A percentile compares a stretch with the other conserved stretches of the same genome.
Conservation (phyloP, 2,888 invertebrate species). For the Standfussiana lucernea region DNA sequence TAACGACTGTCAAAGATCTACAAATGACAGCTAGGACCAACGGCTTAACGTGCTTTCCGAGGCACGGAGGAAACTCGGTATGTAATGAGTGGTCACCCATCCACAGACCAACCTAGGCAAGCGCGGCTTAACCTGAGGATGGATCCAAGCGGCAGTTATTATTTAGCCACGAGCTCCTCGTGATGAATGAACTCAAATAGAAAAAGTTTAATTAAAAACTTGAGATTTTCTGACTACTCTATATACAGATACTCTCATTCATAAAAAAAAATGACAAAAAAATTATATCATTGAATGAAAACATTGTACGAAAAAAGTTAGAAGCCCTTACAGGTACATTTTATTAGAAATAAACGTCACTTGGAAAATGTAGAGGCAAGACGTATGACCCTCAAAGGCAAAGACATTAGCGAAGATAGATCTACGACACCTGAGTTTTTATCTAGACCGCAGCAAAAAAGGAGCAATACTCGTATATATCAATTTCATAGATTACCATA, state of each 20-base stretch:
- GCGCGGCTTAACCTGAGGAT: too few relatives aligned
- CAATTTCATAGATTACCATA: slow-evolving; percentile 60
- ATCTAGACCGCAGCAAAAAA: slow-evolving; percentile 52
- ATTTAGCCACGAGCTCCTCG: too few relatives aligned
- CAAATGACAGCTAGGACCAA: too few relatives aligned
- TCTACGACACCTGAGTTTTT: slow-evolving; percentile 55
- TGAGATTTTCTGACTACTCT: too few relatives aligned
- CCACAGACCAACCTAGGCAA: too few relatives aligned
- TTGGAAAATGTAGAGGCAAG: slow-evolving; percentile 46
- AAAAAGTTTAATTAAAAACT: background rate
- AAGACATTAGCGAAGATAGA: slow-evolving; percentile 63
- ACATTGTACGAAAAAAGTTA: slow-evolving; percentile 15
- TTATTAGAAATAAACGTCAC: slow-evolving; percentile 59
- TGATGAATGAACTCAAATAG: background rate
- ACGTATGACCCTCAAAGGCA: slow-evolving; percentile 54
- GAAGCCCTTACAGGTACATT: slow-evolving; percentile 7
- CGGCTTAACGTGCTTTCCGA: too few relatives aligned
- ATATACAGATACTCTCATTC: too few relatives aligned
- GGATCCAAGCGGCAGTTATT: too few relatives aligned
- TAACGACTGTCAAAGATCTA: too few relatives aligned
- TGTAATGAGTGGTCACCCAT: too few relatives aligned
- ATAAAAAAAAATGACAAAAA: background rate
- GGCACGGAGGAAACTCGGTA: too few relatives aligned
- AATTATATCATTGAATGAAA: slow-evolving; percentile 4
- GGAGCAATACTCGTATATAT: slow-evolving; percentile 50